Evolutionary conservation across 2,113 vertebrate genomes (phyloP).

Genomic region (Varanus komodoensis): DNA sequence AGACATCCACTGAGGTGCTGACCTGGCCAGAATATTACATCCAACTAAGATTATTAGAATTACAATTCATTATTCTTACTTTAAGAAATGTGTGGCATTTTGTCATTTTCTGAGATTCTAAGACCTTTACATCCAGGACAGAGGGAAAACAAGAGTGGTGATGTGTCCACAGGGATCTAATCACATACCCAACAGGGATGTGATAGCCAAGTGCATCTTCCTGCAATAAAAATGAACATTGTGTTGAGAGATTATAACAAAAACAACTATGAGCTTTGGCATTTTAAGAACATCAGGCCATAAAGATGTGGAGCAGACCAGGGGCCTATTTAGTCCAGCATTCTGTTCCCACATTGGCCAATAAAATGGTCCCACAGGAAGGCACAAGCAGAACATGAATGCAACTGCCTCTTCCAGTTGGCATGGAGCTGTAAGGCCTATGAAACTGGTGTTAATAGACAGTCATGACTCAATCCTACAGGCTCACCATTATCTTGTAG

Average conservation of each 20-base stretch:
- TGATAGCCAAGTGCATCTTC: not conserved
- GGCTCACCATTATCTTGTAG: not conserved
- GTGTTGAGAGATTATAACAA: not conserved
- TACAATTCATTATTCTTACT: not conserved
- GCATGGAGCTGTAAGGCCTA: no score
- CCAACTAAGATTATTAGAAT: slow-evolving; percentile 15
- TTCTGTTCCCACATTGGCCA: no score
- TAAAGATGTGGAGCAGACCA: no score
- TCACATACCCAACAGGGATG: not conserved
- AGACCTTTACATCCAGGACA: not conserved
- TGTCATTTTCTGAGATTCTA: not conserved
- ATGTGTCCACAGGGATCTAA: not conserved
- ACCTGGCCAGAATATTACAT: not conserved
- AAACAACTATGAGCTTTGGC: not conserved
- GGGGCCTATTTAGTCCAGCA: no score
- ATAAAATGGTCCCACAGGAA: no score
- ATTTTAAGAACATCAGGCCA: not conserved
- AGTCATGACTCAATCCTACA: not conserved
- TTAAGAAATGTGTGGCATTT: not conserved
- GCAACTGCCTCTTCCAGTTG: no score
- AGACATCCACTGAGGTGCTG: not conserved
- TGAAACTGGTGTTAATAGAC: no score
- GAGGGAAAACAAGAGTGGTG: not conserved
- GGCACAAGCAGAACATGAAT: no score
- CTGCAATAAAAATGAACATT: not conserved